These are phyloP conservation scores for Drosophila parabipectinata DNA, from an alignment of 1,140 invertebrate genomes.

Conservation along the genomic window DNA sequence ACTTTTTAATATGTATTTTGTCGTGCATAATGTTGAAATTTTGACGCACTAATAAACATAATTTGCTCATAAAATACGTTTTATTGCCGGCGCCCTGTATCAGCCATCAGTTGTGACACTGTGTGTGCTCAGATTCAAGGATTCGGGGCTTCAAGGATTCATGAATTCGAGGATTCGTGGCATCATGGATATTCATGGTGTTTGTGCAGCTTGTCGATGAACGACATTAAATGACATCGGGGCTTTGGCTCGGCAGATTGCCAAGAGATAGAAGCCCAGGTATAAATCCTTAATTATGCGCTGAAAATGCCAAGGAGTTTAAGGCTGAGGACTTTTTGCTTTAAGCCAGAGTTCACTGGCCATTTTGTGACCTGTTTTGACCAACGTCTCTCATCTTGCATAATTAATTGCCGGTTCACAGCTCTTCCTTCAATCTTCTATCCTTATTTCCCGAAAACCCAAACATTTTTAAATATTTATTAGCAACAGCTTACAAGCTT, in stretches of 20 bases:
- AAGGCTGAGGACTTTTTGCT: neutral
- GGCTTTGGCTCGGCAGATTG: constrained; percentile 4
- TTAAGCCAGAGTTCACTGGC: constrained; percentile 23
- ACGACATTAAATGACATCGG: constrained; percentile 27
- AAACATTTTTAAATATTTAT: constrained; percentile 82
- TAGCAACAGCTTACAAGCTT: constrained; percentile 74
- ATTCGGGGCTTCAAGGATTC: neutral
- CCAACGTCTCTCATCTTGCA: constrained; percentile 40
- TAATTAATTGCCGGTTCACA: constrained; percentile 61
- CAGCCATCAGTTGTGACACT: constrained; percentile 36
- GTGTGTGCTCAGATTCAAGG: constrained; percentile 10
- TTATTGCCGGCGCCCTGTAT: constrained; percentile 67
- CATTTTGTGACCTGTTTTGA: constrained; percentile 3
- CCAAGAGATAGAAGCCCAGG: constrained; percentile 18
- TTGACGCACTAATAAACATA: constrained; percentile 82
- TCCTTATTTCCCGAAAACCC: constrained; percentile 61
- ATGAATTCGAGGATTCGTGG: neutral
- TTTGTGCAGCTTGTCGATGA: constrained; percentile 40
- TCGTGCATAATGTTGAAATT: constrained; percentile 78
- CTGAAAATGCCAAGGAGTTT: constrained; percentile 8
- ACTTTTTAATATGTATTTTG: constrained; percentile 71
- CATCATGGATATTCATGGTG: constrained; percentile 9
- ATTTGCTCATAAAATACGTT: constrained; percentile 79
- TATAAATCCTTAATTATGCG: constrained; percentile 25
- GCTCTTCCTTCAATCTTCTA: constrained; percentile 19